Percentiles rank a stretch among this genome's conserved stretches.
phyloP scores from a whole-genome alignment of 1,140 invertebrate genomes.

The Ditylenchus dipsaci region DNA sequence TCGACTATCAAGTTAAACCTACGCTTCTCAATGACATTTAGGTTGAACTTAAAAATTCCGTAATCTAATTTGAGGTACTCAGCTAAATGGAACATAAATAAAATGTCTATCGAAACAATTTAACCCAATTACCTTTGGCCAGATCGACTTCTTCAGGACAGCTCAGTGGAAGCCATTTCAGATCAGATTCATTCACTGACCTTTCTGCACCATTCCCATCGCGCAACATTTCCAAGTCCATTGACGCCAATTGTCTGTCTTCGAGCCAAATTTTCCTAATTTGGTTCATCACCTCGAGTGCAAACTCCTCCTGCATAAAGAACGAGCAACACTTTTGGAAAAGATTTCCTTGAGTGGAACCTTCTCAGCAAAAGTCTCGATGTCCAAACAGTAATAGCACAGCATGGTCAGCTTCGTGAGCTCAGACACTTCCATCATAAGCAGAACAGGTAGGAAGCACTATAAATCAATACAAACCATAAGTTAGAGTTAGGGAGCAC shows the following conservation, averaged over 20 bases:
- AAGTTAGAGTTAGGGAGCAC: not conserved
- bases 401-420: constrained; percentile 18
- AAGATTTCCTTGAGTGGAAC: constrained; percentile 14
- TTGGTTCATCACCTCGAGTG: constrained; percentile 18
- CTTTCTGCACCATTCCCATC: not conserved
- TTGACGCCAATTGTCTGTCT: constrained; percentile 11
- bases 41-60: constrained; percentile 20
- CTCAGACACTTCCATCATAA: constrained; percentile 22
- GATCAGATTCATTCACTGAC: not conserved
- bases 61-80: constrained; percentile 21
- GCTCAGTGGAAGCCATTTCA: constrained; percentile 6
- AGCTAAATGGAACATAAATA: constrained; percentile 11
- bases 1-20: constrained; percentile 23
- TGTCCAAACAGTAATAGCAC: constrained; percentile 27
- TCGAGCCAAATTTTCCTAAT: constrained; percentile 16
- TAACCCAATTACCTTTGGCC: constrained; percentile 2
- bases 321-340: constrained; percentile 21
- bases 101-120: not conserved
- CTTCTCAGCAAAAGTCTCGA: constrained; percentile 12
- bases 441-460: constrained; percentile 20
- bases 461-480: not conserved
- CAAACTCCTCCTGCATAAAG: constrained; percentile 31
- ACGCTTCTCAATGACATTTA: constrained; percentile 16
- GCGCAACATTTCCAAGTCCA: not conserved
- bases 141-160: constrained; percentile 18